Evolutionary conservation across 1,140 invertebrate species (phyloP).

Genomic region (Sminthurinus signatus): DNA sequence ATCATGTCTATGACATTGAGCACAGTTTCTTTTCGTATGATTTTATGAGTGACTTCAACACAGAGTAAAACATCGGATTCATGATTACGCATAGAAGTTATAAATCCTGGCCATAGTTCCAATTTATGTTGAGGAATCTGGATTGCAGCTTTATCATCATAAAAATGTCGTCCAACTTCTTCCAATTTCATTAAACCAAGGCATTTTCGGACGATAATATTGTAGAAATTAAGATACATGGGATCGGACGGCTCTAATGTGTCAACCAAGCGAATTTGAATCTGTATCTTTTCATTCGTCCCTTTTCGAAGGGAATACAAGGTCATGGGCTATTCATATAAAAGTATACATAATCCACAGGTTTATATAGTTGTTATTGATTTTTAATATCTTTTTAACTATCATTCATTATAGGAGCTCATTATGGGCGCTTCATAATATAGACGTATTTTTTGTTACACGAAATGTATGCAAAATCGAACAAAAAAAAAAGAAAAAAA

Average conservation of each 20-base stretch:
- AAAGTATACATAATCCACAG: background rate
- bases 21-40: slow-evolving; percentile 56
- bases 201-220: background rate
- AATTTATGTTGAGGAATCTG: slow-evolving; percentile 50
- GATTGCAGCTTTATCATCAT: slow-evolving; percentile 54
- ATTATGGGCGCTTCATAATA: no score
- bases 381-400: background rate
- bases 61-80: slow-evolving; percentile 64
- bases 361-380: background rate
- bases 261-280: slow-evolving; percentile 28
- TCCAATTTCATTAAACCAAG: slow-evolving; percentile 16
- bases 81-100: slow-evolving; percentile 70
- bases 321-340: slow-evolving; percentile 33
- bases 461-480: background rate
- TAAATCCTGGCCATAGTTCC: slow-evolving; percentile 65
- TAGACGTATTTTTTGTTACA: background rate
- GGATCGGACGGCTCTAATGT: background rate
- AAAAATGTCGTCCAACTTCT: slow-evolving; percentile 66
- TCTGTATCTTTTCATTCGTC: slow-evolving; percentile 26
- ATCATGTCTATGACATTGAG: slow-evolving; percentile 47
- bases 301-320: slow-evolving; percentile 25
- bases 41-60: slow-evolving; percentile 52
- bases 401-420: no score
- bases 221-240: slow-evolving; percentile 12
- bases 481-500: no score